Conservation (phyloP, 1,140 invertebrate genomes). For the Grapholita molesta region DNA sequence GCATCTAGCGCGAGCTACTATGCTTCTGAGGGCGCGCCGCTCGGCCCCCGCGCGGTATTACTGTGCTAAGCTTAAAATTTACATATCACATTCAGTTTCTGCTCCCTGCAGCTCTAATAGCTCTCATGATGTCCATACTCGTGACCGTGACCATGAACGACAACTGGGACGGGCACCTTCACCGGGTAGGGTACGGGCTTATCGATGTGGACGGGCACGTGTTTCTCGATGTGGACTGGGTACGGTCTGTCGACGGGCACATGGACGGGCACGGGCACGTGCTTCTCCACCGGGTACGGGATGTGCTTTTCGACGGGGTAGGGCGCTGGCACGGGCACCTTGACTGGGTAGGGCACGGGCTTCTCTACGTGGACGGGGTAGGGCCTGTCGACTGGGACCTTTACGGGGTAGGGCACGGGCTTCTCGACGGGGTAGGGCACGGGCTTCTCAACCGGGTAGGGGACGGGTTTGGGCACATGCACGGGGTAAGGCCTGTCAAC, state of each 20-base stretch:
- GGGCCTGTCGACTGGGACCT: constrained; percentile 80
- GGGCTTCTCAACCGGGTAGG: constrained; percentile 82
- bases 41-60: constrained; percentile 37
- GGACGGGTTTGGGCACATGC: constrained; percentile 82
- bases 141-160: constrained; percentile 69
- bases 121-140: constrained; percentile 72
- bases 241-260: constrained; percentile 80
- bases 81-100: constrained; percentile 73
- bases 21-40: constrained; percentile 42
- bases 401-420: constrained; percentile 81
- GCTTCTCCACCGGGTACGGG: constrained; percentile 80
- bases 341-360: constrained; percentile 78
- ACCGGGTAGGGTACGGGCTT: constrained; percentile 80
- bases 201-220: constrained; percentile 79
- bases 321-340: constrained; percentile 76
- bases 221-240: constrained; percentile 80
- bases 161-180: constrained; percentile 79
- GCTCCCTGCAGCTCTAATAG: constrained; percentile 75
- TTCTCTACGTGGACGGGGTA: constrained; percentile 79
- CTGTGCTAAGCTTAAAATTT: constrained; percentile 68
- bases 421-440: constrained; percentile 85
- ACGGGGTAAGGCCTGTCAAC: constrained; percentile 87
- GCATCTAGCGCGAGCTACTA: constrained; percentile 50
- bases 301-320: constrained; percentile 79
- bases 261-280: constrained; percentile 80